These are phyloP conservation scores for Microcebus lehilahytsara DNA, from an alignment of 2,113 vertebrate species.

Conservation along the genomic window DNA sequence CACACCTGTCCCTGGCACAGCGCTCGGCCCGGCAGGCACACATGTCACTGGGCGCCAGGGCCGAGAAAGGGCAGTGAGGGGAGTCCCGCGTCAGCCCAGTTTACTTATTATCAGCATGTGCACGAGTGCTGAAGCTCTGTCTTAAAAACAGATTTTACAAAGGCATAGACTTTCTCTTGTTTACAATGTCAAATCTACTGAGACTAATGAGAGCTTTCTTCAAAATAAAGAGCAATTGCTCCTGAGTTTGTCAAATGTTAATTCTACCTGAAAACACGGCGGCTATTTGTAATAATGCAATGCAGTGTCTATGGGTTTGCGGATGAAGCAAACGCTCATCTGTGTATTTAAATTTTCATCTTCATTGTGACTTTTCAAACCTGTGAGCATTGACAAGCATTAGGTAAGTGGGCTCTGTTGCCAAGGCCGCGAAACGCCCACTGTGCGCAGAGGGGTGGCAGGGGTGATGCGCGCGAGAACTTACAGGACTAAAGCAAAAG, in stretches of 20 bases:
- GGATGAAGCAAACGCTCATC: neutral
- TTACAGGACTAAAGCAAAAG: neutral
- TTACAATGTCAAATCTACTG: neutral
- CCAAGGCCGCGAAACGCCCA: neutral
- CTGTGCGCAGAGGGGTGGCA: neutral
- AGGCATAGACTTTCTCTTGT: neutral
- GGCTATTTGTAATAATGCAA: neutral
- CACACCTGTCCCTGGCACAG: accelerated
- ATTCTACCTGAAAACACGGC: neutral
- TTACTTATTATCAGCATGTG: accelerated
- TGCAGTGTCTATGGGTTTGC: neutral
- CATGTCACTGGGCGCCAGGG: accelerated
- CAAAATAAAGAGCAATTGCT: neutral
- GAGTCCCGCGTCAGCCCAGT: no score
- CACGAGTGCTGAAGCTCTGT: accelerated
- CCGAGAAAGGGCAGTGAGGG: accelerated
- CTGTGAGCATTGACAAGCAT: neutral
- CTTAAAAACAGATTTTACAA: neutral
- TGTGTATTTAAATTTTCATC: neutral
- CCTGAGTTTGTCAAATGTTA: neutral
- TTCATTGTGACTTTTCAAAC: neutral
- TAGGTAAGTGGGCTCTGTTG: no score
- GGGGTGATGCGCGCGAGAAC: neutral
- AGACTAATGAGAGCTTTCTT: neutral
- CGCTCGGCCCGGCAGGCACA: accelerated